Evolutionary conservation across 2,797 vertebrate genomes (phyloP).

Genomic region (Mycteria americana): DNA sequence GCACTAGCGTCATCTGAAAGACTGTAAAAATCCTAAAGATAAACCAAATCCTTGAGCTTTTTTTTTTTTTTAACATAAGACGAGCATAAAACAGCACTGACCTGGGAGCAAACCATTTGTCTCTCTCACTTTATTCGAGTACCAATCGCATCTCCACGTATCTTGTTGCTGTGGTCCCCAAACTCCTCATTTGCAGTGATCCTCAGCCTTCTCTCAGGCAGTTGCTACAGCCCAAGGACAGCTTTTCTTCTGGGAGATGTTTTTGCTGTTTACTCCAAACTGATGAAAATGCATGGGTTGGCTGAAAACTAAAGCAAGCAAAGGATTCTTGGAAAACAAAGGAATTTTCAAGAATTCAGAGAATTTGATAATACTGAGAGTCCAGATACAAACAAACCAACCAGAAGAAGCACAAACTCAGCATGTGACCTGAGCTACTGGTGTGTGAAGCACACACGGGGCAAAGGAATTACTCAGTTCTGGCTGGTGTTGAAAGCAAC

Average conservation of each 20-base stretch:
- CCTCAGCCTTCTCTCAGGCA: background rate
- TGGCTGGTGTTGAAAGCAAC: conserved; percentile 47
- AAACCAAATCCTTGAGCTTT: background rate
- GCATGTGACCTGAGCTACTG: background rate
- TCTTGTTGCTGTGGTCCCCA: background rate
- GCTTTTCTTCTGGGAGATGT: background rate
- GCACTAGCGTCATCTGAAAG: rapidly evolving
- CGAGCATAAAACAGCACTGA: background rate
- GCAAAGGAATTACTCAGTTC: conserved; percentile 34
- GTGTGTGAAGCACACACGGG: background rate
- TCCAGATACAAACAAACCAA: background rate
- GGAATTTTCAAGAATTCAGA: background rate
- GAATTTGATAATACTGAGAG: background rate
- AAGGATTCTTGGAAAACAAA: background rate
- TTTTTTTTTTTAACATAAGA: background rate
- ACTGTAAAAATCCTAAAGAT: background rate
- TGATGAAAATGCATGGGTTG: background rate
- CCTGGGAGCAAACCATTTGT: background rate
- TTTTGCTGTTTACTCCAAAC: background rate
- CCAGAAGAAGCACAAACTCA: background rate
- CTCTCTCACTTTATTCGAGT: background rate
- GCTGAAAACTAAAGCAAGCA: background rate
- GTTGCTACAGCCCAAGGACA: background rate
- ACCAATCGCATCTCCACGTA: background rate
- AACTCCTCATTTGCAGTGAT: background rate